Base-by-base conservation (phyloP, 2,797 vertebrate species). In the Channallabes apus region DNA sequence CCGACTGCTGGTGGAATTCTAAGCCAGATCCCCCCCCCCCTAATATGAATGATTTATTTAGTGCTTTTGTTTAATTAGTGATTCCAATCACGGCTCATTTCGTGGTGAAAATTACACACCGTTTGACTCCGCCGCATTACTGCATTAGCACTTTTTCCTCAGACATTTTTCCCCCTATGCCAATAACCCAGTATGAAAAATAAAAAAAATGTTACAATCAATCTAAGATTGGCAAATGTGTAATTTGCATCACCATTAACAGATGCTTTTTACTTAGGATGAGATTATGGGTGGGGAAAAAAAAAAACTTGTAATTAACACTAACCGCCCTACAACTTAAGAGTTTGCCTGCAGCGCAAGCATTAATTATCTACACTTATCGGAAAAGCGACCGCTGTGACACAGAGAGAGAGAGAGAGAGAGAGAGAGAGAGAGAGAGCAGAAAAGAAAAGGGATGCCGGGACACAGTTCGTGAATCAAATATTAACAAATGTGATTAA, bases 221-320 rank as follows among this genome's bases (percentile, higher is more conserved):
- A 46, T 84, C 73, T 22, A 11, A 72, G 84, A 85, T 78, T 71
- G 58, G 58, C 46, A 71, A 51, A 27, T 24, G 68, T 58, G n/a
- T 85, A 82, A 86, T 88, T 83, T 81, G 75, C 81, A 82, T 86
- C 80, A 88, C 86, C 83, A 87, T 90, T 89, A 89, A 86, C 80
- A 67, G 81, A 80, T 85, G 82, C 68, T 83, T 84, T 86, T 88
- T 82, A 85, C 81, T 87, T 84, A 32, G 22, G 64, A 67, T 12
- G 62, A 83, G 58, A 80, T 87, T 82, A 67, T 75, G 71, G 15
- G 14, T 69, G 35, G 58, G 14, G n/a, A n/a, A 81, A 56, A 75
- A 54, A 54, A 72, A 72, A 46, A 9, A 24, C 38, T 83, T 76
- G 82, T 90, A 88, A 91, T 89, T 90, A 89, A 86, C 84, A 90